Base-by-base conservation (phyloP, 2,888 invertebrate species). In the Apotomis betuletana region DNA sequence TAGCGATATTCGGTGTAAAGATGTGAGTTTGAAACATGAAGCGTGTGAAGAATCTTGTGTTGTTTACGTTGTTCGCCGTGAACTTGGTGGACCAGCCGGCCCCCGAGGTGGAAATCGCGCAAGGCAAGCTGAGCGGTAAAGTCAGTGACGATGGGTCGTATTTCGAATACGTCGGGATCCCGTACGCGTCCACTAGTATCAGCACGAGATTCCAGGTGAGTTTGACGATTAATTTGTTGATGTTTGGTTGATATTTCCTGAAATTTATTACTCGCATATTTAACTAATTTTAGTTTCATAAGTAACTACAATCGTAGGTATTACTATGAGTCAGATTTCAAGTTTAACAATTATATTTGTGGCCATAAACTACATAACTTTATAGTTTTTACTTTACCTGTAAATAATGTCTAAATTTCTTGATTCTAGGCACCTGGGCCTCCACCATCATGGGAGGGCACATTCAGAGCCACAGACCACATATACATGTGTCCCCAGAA, bases 391-490 rank as follows among this genome's bases (percentile, higher is more conserved):
- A 27, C 2, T 27, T 27, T 27, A 27, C 27, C 27, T 27, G 27
- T 27, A 27, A 27, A 27, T 27, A 27, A 27, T 27, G 27, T 27
- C 27, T 27, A 27, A 27, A 27, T 27, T 27, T 27, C 41, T 41
- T 41, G 41, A 51, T 84, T 77, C 3, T 83, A 92, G 92, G 88
- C 90, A 6, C 91, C 92, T 0, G 80, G 87, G 0, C 91, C 92
- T 6, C 84, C 92, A 0, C 90, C 90, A 12, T 78, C 82, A 73
- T 93, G 92, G 92, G 77, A 85, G 61, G 92, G 92, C 6, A 81
- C 87, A 0, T 90, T 83, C 75, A 87, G 83, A 80, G 93, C 92
- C 12, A 82, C 85, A 3, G 86, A 89, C 61, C 88, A 90, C 74
- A 85, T 83, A 57, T 76, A 86, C 68, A 78, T 83, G 44, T 93